These are phyloP conservation scores for Ophion obscuratus DNA, from an alignment of 2,888 invertebrate species.

Conservation along the genomic window DNA sequence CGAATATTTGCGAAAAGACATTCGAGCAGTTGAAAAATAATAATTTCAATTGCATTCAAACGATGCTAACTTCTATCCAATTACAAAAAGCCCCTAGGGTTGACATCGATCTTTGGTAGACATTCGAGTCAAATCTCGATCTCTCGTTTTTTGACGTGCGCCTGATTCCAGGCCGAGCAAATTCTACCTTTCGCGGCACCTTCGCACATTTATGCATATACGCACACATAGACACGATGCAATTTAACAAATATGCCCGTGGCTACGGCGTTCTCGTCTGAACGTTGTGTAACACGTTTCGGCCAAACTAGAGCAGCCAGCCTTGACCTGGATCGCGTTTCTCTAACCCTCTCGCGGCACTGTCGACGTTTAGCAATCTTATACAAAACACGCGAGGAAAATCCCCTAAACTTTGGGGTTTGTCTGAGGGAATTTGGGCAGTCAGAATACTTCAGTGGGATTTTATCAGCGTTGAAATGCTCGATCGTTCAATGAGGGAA, in stretches of 20 bases:
- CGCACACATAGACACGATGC: not conserved
- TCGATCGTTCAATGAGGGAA: conserved; percentile 15
- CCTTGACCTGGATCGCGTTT: conserved; percentile 51
- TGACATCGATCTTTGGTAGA: conserved; percentile 34
- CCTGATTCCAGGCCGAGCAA: conserved; percentile 31
- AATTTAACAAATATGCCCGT: conserved; percentile 17
- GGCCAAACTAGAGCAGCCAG: conserved; percentile 40
- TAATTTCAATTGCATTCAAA: too few relatives aligned
- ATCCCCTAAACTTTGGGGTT: conserved; percentile 33
- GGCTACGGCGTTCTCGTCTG: conserved; percentile 30
- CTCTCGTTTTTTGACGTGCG: conserved; percentile 8
- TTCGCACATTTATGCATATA: too few relatives aligned
- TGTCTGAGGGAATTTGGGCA: not conserved
- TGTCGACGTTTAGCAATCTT: not conserved
- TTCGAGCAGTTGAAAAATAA: too few relatives aligned
- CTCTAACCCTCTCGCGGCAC: not conserved
- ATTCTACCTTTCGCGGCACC: not conserved
- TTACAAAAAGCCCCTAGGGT: not conserved
- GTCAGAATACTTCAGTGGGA: conserved; percentile 42
- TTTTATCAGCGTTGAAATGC: conserved; percentile 45
- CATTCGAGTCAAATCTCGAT: conserved; percentile 1
- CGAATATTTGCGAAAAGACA: too few relatives aligned
- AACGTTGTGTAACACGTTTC: conserved; percentile 38
- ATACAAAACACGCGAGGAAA: conserved; percentile 59
- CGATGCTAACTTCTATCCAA: too few relatives aligned